These are phyloP conservation scores for Osedax fenrisi DNA, from an alignment of 2,888 invertebrate species.

Conservation along the genomic window DNA sequence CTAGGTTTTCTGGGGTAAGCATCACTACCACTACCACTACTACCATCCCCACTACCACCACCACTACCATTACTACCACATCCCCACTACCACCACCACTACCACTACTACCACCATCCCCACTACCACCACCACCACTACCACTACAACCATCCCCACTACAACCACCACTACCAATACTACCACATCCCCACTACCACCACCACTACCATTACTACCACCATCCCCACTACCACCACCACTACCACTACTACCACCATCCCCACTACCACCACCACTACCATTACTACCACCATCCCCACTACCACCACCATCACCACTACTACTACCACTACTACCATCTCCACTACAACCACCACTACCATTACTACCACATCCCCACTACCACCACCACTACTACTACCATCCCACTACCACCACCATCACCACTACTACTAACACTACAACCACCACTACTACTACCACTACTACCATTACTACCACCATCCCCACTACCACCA, in stretches of 20 bases:
- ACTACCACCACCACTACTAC: too few relatives aligned
- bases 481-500: too few relatives aligned
- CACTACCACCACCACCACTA: background rate
- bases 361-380: too few relatives aligned
- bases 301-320: background rate
- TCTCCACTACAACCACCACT: background rate
- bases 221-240: background rate
- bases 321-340: background rate
- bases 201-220: background rate
- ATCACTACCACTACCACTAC: background rate
- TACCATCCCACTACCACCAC: too few relatives aligned
- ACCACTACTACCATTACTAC: too few relatives aligned
- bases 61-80: background rate
- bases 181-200: background rate
- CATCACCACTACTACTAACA: too few relatives aligned
- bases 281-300: background rate
- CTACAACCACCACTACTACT: too few relatives aligned
- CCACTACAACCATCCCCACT: background rate
- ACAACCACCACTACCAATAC: background rate
- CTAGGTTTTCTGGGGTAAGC: slow-evolving; percentile 47
- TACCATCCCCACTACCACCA: background rate
- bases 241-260: background rate
- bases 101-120: background rate
- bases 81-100: background rate
- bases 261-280: background rate